Evolutionary conservation across 1,140 invertebrate genomes (phyloP).

Genomic region (Sipha flava): DNA sequence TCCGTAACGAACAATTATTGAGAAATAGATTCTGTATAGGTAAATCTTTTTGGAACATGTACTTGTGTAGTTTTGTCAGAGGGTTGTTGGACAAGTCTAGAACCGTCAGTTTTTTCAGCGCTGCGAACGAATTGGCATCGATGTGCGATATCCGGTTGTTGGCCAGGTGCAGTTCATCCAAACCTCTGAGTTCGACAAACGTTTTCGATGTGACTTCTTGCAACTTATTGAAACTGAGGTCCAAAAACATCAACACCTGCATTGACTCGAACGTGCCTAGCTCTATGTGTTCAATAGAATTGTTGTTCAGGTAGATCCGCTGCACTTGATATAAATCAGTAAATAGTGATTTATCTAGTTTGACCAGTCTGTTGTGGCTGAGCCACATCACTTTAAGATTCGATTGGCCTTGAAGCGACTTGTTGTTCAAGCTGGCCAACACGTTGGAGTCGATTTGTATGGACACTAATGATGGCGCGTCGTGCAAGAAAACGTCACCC

Average conservation of each 20-base stretch:
- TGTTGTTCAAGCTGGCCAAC: conserved; percentile 64
- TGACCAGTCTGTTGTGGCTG: conserved; percentile 68
- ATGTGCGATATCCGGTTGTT: conserved; percentile 51
- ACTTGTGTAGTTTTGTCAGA: conserved; percentile 48
- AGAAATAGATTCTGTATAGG: conserved; percentile 50
- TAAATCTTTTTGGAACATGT: conserved; percentile 53
- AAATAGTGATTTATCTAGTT: conserved; percentile 62
- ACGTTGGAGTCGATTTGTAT: conserved; percentile 79
- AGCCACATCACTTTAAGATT: conserved; percentile 80
- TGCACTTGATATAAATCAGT: conserved; percentile 64
- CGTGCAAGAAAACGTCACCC: conserved; percentile 68
- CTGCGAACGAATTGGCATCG: conserved; percentile 52
- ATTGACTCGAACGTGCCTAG: conserved; percentile 67
- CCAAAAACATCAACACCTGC: conserved; percentile 64
- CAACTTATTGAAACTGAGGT: conserved; percentile 66
- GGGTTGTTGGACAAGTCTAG: conserved; percentile 57
- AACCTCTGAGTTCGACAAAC: conserved; percentile 59
- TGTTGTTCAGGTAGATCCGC: conserved; percentile 72
- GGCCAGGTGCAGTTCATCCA: conserved; percentile 57
- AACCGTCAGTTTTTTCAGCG: conserved; percentile 52
- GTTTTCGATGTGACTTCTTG: conserved; percentile 53
- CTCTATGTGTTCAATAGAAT: conserved; percentile 69
- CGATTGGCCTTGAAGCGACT: conserved; percentile 65
- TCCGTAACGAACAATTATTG: conserved; percentile 52
- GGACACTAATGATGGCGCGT: conserved; percentile 64